phyloP scores from a whole-genome alignment of 1,140 invertebrate genomes.

The Chrysomallon squamiferum region DNA sequence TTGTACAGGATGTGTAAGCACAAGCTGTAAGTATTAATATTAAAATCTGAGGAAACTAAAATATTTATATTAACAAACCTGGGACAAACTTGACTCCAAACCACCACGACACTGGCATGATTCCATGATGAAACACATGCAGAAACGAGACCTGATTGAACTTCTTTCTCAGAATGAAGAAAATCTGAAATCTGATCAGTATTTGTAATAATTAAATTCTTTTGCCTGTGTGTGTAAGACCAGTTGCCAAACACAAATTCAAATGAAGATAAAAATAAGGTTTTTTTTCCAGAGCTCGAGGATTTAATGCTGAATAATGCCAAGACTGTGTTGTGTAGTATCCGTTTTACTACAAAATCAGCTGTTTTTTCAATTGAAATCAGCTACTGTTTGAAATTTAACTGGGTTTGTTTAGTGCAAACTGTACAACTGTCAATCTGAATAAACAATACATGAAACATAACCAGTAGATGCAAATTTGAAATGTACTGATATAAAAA shows the following conservation, averaged over 20 bases:
- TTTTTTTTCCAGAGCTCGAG: neutral
- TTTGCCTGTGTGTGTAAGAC: no score
- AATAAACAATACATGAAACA: no score
- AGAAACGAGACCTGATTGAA: conserved; percentile 89
- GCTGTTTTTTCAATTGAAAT: neutral
- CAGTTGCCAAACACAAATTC: no score
- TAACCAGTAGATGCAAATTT: no score
- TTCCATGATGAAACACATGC: conserved; percentile 94
- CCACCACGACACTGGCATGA: conserved; percentile 95
- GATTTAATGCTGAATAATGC: neutral
- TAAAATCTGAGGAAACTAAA: no score
- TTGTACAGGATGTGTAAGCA: no score
- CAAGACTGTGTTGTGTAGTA: neutral
- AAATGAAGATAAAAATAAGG: neutral
- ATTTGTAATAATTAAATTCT: no score
- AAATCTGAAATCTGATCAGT: conserved; percentile 60
- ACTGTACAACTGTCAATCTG: no score
- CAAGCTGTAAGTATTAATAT: no score
- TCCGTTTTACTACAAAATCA: neutral
- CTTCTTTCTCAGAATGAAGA: conserved; percentile 70
- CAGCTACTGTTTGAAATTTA: no score
- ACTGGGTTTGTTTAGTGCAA: no score
- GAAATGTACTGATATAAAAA: no score
- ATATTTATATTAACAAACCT: conserved; percentile 72
- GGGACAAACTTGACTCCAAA: conserved; percentile 96